phyloP scores from a whole-genome alignment of 2,113 vertebrate species.

The Microtus oregoni region DNA sequence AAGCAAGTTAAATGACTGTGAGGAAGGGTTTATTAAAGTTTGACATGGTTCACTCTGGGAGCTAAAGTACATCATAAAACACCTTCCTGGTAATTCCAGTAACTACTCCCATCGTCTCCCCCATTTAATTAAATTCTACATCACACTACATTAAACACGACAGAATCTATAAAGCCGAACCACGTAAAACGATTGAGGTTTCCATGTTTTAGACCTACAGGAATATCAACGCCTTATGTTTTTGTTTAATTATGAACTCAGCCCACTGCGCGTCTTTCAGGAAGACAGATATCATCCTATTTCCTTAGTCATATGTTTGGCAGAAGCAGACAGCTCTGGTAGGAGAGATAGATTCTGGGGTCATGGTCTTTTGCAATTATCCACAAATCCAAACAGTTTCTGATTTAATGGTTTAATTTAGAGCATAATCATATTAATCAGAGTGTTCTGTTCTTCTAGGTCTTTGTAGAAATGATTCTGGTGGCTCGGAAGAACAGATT shows the following conservation, averaged over 20 bases:
- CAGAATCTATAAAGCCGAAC: constrained; percentile 48
- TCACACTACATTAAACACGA: constrained; percentile 3
- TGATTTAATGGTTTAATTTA: constrained; percentile 74
- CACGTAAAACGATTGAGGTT: background rate
- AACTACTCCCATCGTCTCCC: background rate
- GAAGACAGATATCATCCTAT: constrained; percentile 38
- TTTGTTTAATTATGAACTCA: constrained; percentile 52
- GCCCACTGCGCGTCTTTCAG: background rate
- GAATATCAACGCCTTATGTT: background rate
- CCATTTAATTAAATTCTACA: constrained; percentile 34
- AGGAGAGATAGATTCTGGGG: constrained; percentile 50
- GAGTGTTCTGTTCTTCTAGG: constrained; percentile 72
- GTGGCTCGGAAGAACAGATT: constrained; percentile 52
- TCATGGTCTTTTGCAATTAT: constrained; percentile 63
- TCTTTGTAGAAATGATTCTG: constrained; percentile 61
- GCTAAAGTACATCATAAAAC: background rate
- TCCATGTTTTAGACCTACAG: background rate
- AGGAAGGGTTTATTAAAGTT: background rate
- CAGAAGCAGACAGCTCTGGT: constrained; percentile 39
- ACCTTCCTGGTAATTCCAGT: background rate
- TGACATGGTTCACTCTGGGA: background rate
- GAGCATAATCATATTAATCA: constrained; percentile 72
- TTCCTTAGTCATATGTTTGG: constrained; percentile 53
- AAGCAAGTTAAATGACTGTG: background rate
- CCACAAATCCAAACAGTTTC: constrained; percentile 67